A percentile compares a stretch with the other conserved stretches of the same genome.
These are phyloP conservation scores for Nymphalis polychloros DNA, from an alignment of 2,888 invertebrate genomes.

Conservation along the genomic window DNA sequence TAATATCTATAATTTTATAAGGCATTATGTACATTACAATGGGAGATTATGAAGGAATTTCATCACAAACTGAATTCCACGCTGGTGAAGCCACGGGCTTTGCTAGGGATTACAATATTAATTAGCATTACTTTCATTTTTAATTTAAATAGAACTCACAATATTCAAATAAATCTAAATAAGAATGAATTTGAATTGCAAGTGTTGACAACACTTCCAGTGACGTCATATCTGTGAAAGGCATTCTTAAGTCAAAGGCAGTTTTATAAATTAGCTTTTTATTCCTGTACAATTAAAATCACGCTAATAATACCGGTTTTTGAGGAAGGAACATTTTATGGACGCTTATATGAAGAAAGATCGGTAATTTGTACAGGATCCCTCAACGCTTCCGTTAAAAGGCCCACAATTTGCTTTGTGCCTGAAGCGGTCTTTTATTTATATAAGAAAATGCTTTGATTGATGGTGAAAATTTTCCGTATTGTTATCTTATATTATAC, in stretches of 20 bases:
- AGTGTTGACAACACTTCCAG: background rate
- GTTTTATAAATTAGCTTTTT: constrained; percentile 37
- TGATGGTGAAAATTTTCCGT: constrained; percentile 6
- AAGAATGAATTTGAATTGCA: no score
- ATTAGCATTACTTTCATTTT: no score
- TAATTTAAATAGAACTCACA: no score
- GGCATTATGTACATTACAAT: no score
- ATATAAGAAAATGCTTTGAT: constrained; percentile 18
- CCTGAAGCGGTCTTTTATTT: constrained; percentile 11
- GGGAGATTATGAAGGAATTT: no score
- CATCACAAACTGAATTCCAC: no score
- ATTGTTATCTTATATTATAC: constrained; percentile 9
- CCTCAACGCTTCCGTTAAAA: constrained; percentile 12
- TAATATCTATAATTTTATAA: no score
- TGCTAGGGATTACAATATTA: no score
- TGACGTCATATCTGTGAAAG: background rate
- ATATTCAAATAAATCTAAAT: no score
- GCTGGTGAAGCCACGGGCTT: no score
- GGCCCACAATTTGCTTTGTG: constrained; percentile 18
- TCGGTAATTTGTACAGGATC: constrained; percentile 22
- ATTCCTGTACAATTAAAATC: constrained; percentile 38
- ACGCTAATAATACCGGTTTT: constrained; percentile 35
- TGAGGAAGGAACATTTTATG: constrained; percentile 27
- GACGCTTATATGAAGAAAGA: constrained; percentile 27
- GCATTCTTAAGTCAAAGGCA: constrained; percentile 29